phyloP scores from a whole-genome alignment of 2,113 vertebrate genomes.

The Morone saxatilis region DNA sequence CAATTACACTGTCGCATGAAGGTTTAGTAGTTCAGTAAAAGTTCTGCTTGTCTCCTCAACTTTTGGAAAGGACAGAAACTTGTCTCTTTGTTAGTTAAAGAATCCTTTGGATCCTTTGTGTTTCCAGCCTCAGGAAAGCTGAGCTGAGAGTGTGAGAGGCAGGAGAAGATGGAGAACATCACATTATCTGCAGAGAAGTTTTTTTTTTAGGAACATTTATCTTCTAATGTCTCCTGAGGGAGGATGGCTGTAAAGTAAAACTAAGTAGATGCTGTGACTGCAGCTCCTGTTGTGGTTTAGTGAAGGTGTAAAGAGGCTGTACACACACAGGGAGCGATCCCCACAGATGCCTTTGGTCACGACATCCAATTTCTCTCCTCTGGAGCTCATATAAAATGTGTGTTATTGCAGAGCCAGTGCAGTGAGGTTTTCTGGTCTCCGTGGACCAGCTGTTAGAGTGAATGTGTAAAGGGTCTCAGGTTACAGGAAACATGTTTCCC shows the following conservation, averaged over 20 bases:
- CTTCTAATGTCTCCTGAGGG: constrained; percentile 52
- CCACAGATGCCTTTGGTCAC: constrained; percentile 3
- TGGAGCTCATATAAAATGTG: constrained; percentile 12
- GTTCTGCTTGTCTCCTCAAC: constrained; percentile 12
- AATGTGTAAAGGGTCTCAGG: background rate
- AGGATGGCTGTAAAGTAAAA: constrained; percentile 42
- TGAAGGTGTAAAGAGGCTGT: constrained; percentile 16
- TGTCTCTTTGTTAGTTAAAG: constrained; percentile 7
- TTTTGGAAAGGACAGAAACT: constrained; percentile 19
- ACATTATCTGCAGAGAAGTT: constrained; percentile 48
- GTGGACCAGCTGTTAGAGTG: constrained; percentile 30
- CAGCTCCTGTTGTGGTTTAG: constrained; percentile 42
- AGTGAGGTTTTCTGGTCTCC: constrained; percentile 9
- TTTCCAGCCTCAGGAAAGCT: constrained; percentile 28
- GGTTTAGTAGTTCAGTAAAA: constrained; percentile 22
- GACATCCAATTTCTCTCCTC: constrained; percentile 16
- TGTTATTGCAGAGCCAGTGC: constrained; percentile 1
- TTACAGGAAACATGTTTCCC: constrained; percentile 3
- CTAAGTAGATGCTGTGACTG: constrained; percentile 24
- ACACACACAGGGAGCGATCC: background rate
- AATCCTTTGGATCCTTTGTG: constrained; percentile 9
- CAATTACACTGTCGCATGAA: constrained; percentile 1
- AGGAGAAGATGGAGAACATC: constrained; percentile 43
- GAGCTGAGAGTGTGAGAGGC: constrained; percentile 35
- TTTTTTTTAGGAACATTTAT: constrained; percentile 47